phyloP scores from a whole-genome alignment of 2,113 vertebrate genomes.

The Nematolebias whitei region DNA sequence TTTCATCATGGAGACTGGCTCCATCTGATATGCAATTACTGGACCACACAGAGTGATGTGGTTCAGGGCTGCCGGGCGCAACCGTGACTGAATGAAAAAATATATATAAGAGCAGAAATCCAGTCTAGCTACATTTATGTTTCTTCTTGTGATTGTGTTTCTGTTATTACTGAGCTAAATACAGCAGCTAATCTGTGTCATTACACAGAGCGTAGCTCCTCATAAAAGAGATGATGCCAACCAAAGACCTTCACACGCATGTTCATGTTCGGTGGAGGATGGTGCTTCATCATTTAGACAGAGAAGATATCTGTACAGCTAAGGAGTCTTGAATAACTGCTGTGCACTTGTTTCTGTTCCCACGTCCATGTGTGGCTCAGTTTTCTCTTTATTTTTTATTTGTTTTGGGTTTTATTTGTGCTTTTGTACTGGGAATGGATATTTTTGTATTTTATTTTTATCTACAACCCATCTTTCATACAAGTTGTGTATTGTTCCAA shows the following conservation, averaged over 20 bases:
- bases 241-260: background rate
- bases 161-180: constrained; percentile 16
- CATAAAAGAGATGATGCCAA: background rate
- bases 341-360: background rate
- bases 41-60: constrained; percentile 73
- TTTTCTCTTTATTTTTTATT: no score
- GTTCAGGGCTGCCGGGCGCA: constrained; percentile 55
- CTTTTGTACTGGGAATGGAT: no score
- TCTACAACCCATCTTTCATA: background rate
- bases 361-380: background rate
- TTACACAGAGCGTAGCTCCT: background rate
- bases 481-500: background rate
- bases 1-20: constrained; percentile 76
- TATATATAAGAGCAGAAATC: constrained; percentile 1
- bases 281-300: background rate
- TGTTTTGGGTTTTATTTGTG: background rate
- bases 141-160: constrained; percentile 17
- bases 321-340: background rate
- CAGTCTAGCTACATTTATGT: background rate
- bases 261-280: background rate
- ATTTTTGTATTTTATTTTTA: background rate
- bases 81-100: constrained; percentile 20
- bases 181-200: background rate
- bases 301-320: background rate
- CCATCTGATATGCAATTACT: constrained; percentile 69